Conservation (phyloP, 2,888 invertebrate genomes). For the Drosophila suboccidentalis region DNA sequence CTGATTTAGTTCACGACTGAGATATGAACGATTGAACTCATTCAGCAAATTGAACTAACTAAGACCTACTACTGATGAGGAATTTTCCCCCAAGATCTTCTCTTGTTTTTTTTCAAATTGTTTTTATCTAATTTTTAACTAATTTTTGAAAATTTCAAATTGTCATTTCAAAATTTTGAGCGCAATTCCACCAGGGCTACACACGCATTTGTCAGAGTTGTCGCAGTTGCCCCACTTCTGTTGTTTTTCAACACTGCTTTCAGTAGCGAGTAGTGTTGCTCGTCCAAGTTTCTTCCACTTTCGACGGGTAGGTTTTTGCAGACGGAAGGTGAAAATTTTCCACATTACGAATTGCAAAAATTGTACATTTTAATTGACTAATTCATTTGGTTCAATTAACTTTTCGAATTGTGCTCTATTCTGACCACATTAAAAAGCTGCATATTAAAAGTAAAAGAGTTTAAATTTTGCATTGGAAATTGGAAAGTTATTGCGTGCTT, state of each 20-base stretch:
- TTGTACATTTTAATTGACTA: slow-evolving; percentile 48
- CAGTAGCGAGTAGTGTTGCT: slow-evolving; percentile 47
- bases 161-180: no score
- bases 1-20: no score
- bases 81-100: no score
- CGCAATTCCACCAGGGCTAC: slow-evolving; percentile 35
- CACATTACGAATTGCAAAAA: slow-evolving; percentile 75
- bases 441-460: slow-evolving; percentile 24
- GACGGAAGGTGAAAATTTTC: slow-evolving; percentile 79
- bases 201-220: slow-evolving; percentile 22
- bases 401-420: slow-evolving; percentile 52
- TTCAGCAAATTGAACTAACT: no score
- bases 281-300: slow-evolving; percentile 68
- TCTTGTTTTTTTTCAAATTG: no score
- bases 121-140: no score
- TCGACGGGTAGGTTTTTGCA: slow-evolving; percentile 81
- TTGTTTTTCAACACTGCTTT: slow-evolving; percentile 45
- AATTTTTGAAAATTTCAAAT: no score
- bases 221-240: not conserved
- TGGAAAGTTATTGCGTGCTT: slow-evolving; percentile 74
- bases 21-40: no score
- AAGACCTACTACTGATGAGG: no score
- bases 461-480: slow-evolving; percentile 40
- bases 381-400: slow-evolving; percentile 45
- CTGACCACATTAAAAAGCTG: slow-evolving; percentile 24